Conservation (phyloP, 2,113 vertebrate genomes). For the Mirza zaza region DNA sequence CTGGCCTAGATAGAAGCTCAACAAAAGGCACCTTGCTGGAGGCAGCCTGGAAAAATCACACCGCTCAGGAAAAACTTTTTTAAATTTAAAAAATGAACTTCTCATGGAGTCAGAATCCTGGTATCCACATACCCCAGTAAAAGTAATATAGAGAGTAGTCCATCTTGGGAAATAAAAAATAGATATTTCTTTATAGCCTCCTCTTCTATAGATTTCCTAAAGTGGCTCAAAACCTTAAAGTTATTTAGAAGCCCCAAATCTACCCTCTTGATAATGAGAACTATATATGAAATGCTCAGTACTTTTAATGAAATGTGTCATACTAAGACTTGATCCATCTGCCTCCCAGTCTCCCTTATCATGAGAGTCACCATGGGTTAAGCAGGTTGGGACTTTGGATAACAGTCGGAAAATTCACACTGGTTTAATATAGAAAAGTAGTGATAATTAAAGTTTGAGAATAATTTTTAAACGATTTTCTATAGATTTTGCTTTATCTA, state of each 20-base stretch:
- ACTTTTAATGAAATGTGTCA: background rate
- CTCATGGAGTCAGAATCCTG: background rate
- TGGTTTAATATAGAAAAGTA: background rate
- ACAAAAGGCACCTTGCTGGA: background rate
- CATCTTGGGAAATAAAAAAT: background rate
- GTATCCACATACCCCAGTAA: background rate
- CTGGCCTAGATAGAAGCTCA: background rate
- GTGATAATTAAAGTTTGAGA: slow-evolving; percentile 7
- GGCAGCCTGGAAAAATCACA: background rate
- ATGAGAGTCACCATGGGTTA: background rate
- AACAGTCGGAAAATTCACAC: background rate
- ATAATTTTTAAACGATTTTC: background rate
- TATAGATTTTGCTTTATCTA: background rate
- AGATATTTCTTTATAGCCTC: background rate
- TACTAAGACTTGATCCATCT: background rate
- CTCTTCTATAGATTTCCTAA: background rate
- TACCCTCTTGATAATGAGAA: background rate
- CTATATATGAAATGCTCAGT: background rate
- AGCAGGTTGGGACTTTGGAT: background rate
- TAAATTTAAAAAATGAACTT: background rate
- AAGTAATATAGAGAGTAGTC: background rate
- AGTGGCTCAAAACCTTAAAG: background rate
- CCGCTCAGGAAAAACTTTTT: background rate
- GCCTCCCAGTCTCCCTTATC: background rate
- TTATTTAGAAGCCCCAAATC: background rate